Evolutionary conservation across 1,140 invertebrate species (phyloP), one percentile per base, ranked within the genome.

Genomic region (Halyomorpha halys): DNA sequence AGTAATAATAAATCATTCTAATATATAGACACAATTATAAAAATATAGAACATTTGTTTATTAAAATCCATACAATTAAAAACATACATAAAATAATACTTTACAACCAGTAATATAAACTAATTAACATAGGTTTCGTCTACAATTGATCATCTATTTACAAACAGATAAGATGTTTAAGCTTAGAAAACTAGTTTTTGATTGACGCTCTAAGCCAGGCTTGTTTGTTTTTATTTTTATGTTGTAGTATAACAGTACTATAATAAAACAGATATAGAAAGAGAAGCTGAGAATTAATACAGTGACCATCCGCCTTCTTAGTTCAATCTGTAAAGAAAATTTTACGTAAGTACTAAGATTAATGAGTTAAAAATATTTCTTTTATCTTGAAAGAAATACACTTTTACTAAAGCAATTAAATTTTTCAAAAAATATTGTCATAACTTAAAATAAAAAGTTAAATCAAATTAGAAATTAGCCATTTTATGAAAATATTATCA

Each of bases 71-170:
- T 56, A 23, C 23, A 56, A 56, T 19, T 56, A 56, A 56, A 56
- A 56, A 56, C 53, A 56, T 19, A 56, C 53, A 56, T 23, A 56
- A 56, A 56, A 56, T 56, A 56, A 56, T 56, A 56, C 53, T 56
- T 56, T 56, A 56, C 53, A 56, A 56, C 53, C 53, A 23, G 53
- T 23, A 16, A 56, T 23, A 56, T 56, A 56, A 56, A 25, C 53
- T 56, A 56, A 56, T 16, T 23, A 56, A 56, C 34, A 39, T 39
- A 56, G 18, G 23, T 16, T 21, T 23, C 6, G 23, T 23, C 53
- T 23, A 56, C 19, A 18, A 56, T 9, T 19, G 14, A 25, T 21
- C 23, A 23, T 19, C 53, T 56, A 56, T 56, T 21, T 56, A 56
- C 53, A 56, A 25, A 25, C 53, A 6, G 53, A 56, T 56, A 56